Base-by-base conservation (phyloP, 2,113 vertebrate species). In the Junco hyemalis region DNA sequence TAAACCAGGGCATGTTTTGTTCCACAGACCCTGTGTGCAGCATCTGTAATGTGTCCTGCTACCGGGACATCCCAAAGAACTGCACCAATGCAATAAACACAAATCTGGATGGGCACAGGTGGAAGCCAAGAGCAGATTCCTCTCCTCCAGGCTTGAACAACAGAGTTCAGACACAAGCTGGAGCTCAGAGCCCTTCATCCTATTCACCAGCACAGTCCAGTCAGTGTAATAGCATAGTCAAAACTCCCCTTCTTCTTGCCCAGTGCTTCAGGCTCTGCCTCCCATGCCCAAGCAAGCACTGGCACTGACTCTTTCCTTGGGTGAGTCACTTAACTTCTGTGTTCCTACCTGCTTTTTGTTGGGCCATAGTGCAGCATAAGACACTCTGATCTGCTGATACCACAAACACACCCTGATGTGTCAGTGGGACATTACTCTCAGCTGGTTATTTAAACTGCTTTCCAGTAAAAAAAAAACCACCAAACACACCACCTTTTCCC, bases 21-120 rank as follows among this genome's bases (percentile, higher is more conserved):
- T 57, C 76, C 63, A 53, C 40, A 76, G 57, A 76, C 29, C 31
- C 44, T 5, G 2, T 0, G 1, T 14, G 29, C 47, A 81, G 24
- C 44, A 9, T 1, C 11, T 9, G 14, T 7, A 45, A 56, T 0
- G 0, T 21, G 8, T 36, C 54, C 14, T n/a, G 17, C n/a, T 50
- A 38, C 31, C 65, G 70, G 18, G 53, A 33, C 50, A 78, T 5
- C 56, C 53, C 35, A 23, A 79, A 93, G 8, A 35, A 14, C 45
- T 31, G 6, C 54, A 80, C 31, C 54, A 47, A 3, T 1, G 14
- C 5, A 25, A 60, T 0, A 31, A 9, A 42, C 28, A 17, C 14
- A 83, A 48, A 85, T 20, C 23, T 66, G 54, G 25, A 40, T 26
- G 28, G 25, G 69, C 57, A 68, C 6, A 56, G 51, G 29, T 19